Conservation (phyloP, 2,797 vertebrate genomes). For the Gobionotothen gibberifrons region DNA sequence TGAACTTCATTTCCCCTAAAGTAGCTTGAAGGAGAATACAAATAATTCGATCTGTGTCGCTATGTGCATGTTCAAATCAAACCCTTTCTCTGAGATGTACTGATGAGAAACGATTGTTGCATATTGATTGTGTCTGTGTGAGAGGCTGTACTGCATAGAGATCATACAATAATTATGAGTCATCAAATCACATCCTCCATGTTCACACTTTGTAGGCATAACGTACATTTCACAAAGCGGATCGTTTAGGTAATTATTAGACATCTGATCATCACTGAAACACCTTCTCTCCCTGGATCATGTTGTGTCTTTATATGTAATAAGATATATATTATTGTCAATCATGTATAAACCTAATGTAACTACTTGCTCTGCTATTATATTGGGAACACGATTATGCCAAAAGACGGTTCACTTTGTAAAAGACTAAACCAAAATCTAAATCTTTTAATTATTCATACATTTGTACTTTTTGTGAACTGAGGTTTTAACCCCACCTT, state of each 20-base stretch:
- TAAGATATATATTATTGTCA: background rate
- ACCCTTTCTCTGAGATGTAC: constrained; percentile 3
- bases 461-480: too few relatives aligned
- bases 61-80: constrained; percentile 18
- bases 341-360: too few relatives aligned
- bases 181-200: constrained; percentile 18
- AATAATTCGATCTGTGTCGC: constrained; percentile 2
- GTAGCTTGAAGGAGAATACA: constrained; percentile 21
- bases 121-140: constrained; percentile 4
- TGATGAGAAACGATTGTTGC: background rate
- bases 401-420: background rate
- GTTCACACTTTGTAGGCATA: constrained; percentile 26
- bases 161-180: constrained; percentile 15
- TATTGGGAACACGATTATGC: constrained; percentile 2
- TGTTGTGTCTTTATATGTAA: background rate
- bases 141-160: constrained; percentile 7
- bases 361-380: too few relatives aligned
- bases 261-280: constrained; percentile 15
- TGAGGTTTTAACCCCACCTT: too few relatives aligned
- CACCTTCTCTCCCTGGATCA: constrained; percentile 3
- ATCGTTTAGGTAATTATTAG: constrained; percentile 49
- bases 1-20: constrained; percentile 38
- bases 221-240: constrained; percentile 14
- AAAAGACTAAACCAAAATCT: too few relatives aligned
- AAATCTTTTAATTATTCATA: too few relatives aligned